Percentiles rank a stretch among this genome's conserved stretches.
Conservation (phyloP, 2,888 invertebrate species). For the Brachyptera putata region DNA sequence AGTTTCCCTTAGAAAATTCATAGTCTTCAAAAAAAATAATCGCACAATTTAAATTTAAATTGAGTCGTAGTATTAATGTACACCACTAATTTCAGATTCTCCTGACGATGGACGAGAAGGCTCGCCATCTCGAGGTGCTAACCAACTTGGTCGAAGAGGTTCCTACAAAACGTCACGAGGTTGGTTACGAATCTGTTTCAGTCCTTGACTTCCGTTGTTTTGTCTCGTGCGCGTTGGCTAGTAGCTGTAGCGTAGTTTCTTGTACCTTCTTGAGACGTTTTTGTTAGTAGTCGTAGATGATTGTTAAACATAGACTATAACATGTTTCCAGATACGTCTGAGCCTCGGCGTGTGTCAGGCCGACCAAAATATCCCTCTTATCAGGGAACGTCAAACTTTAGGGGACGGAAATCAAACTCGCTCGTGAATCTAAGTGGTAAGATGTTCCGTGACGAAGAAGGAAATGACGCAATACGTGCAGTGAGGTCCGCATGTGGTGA, state of each 20-base stretch:
- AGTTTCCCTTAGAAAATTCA: too few relatives aligned
- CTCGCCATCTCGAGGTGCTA: constrained; percentile 63
- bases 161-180: constrained; percentile 86
- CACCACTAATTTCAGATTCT: constrained; percentile 30
- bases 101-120: constrained; percentile 70
- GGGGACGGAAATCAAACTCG: constrained; percentile 88
- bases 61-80: constrained; percentile 14
- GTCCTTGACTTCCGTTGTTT: background rate
- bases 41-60: too few relatives aligned
- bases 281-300: background rate
- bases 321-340: constrained; percentile 74
- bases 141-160: constrained; percentile 70
- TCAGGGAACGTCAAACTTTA: constrained; percentile 68
- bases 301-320: background rate
- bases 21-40: too few relatives aligned
- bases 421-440: constrained; percentile 96
- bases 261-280: background rate
- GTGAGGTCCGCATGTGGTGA: constrained; percentile 27
- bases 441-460: constrained; percentile 45
- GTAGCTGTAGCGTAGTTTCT: background rate
- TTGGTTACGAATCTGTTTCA: constrained; percentile 48
- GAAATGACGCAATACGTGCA: background rate
- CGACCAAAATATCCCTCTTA: constrained; percentile 79
- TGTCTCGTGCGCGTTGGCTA: background rate
- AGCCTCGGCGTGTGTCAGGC: constrained; percentile 71